Conservation (phyloP, 2,113 vertebrate genomes). For the Peromyscus maniculatus region DNA sequence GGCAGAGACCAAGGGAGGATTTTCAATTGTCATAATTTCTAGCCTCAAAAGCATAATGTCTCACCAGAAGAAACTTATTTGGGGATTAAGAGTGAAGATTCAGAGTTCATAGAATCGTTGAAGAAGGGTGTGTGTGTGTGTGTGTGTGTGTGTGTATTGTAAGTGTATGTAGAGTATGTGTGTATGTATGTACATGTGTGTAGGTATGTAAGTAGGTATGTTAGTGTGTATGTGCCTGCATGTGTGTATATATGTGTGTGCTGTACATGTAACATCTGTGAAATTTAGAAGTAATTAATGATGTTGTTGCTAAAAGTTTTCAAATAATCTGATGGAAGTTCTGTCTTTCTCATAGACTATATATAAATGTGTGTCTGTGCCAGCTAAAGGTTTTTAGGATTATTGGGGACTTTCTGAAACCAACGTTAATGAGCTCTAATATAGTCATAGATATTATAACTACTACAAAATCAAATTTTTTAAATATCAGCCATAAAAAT, state of each 20-base stretch:
- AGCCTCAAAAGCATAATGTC: conserved; percentile 2
- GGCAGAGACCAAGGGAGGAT: background rate
- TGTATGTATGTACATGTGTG: background rate
- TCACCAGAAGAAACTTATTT: background rate
- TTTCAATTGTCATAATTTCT: conserved; percentile 10
- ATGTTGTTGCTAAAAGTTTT: background rate
- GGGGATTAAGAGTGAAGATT: background rate
- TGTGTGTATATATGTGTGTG: background rate
- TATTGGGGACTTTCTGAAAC: background rate
- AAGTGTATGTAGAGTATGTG: background rate
- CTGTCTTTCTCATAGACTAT: background rate
- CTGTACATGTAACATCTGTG: background rate
- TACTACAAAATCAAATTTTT: background rate
- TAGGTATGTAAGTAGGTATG: background rate
- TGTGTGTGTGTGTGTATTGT: background rate
- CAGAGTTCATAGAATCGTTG: background rate
- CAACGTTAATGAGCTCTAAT: background rate
- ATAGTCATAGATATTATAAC: conserved; percentile 15
- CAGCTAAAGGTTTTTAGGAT: background rate
- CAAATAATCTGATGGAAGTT: background rate
- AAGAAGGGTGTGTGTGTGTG: background rate
- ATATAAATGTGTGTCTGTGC: background rate
- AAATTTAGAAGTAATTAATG: background rate
- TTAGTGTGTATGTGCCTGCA: background rate
- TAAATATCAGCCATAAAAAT: background rate